These are phyloP conservation scores for Chrysomallon squamiferum DNA, from an alignment of 1,140 invertebrate genomes.

Conservation along the genomic window DNA sequence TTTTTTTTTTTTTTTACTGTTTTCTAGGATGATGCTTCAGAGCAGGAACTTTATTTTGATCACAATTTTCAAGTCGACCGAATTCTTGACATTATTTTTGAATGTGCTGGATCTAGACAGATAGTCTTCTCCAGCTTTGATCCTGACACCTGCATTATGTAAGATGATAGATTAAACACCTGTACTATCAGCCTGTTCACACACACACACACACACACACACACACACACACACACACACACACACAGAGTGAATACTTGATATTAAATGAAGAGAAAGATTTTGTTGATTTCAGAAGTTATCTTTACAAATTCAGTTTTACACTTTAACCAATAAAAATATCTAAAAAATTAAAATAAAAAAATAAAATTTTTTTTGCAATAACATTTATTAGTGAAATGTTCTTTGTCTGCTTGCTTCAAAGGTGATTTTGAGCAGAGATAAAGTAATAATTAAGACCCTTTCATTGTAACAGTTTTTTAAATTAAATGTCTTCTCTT, in stretches of 20 bases:
- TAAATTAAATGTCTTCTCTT: too few species aligned
- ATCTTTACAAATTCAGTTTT: too few species aligned
- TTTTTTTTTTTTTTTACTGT: too few species aligned
- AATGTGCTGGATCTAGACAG: constrained; percentile 77
- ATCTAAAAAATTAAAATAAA: too few species aligned
- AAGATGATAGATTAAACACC: too few species aligned
- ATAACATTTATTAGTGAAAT: too few species aligned
- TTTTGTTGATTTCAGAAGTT: not conserved
- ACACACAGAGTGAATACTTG: not conserved
- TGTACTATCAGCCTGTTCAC: not conserved
- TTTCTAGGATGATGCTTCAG: constrained; percentile 56
- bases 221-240: constrained; percentile 13
- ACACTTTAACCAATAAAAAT: too few species aligned
- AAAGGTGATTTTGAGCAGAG: too few species aligned
- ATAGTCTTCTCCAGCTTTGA: constrained; percentile 95
- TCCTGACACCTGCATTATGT: constrained; percentile 92
- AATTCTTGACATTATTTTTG: constrained; percentile 79
- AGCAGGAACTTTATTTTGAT: constrained; percentile 88
- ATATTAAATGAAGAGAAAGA: not conserved
- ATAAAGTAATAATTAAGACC: too few species aligned
- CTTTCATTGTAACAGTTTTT: too few species aligned
- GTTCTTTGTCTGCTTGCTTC: too few species aligned
- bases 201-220: constrained; percentile 12
- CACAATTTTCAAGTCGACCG: constrained; percentile 90
- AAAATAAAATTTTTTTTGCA: too few species aligned